Conservation (phyloP, 2,113 vertebrate genomes). For the Thamnophis sirtalis region DNA sequence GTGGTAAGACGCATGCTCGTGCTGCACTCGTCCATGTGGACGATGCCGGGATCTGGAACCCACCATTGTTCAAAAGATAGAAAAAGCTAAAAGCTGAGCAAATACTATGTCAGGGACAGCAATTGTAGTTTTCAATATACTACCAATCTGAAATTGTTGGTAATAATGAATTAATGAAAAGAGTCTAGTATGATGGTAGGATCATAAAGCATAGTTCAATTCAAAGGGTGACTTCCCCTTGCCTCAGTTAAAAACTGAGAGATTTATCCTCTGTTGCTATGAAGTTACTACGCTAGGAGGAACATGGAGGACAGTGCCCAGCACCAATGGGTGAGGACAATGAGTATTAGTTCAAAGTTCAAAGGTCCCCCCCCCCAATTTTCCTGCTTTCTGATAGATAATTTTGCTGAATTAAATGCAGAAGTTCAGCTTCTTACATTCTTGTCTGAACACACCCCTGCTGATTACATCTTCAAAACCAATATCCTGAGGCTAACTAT, state of each 20-base stretch:
- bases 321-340: background rate
- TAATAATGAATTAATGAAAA: background rate
- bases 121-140: background rate
- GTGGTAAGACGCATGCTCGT: no score
- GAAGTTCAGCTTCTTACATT: constrained; percentile 22
- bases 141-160: background rate
- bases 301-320: background rate
- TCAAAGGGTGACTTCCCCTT: background rate
- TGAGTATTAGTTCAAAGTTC: background rate
- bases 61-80: background rate
- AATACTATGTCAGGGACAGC: background rate
- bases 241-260: background rate
- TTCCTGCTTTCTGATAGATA: background rate
- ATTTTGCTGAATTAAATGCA: background rate
- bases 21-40: no score
- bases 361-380: background rate
- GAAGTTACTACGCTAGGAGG: background rate
- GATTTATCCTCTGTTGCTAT: background rate
- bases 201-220: background rate
- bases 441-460: background rate
- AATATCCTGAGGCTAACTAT: constrained; percentile 17
- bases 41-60: no score
- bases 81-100: background rate
- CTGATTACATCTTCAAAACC: background rate
- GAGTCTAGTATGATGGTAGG: background rate